phyloP scores from a whole-genome alignment of 2,797 vertebrate species.

The Picus viridis region DNA sequence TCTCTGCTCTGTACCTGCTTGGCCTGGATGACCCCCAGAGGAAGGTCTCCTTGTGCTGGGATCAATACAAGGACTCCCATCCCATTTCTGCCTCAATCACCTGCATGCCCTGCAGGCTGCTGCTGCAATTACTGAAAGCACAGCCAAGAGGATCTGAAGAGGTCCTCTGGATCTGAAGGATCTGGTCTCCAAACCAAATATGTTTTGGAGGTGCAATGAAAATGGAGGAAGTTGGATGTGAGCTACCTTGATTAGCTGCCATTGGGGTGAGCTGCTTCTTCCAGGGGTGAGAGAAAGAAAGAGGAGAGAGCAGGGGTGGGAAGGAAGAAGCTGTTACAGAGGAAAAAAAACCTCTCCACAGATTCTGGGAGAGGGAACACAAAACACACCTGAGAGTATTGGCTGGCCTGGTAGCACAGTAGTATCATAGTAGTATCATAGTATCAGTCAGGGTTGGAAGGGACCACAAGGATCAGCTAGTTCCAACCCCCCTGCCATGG shows the following conservation, averaged over 20 bases:
- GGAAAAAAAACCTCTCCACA: not conserved
- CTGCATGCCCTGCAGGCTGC: not conserved
- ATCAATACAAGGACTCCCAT: not conserved
- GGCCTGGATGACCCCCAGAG: not conserved
- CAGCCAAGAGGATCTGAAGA: not conserved
- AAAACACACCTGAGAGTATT: not conserved
- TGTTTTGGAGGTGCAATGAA: not conserved
- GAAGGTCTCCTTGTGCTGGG: not conserved
- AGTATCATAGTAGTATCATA: too few relatives aligned
- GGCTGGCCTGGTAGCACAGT: not conserved
- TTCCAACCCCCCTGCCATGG: too few relatives aligned
- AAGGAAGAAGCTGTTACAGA: not conserved
- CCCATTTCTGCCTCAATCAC: not conserved
- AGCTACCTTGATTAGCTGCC: not conserved
- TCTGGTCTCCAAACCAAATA: too few relatives aligned
- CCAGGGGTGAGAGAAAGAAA: not conserved
- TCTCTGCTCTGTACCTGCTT: not conserved
- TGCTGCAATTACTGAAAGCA: not conserved
- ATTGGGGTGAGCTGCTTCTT: not conserved
- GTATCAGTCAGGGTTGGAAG: too few relatives aligned
- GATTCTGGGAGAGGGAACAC: not conserved
- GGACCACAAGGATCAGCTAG: too few relatives aligned
- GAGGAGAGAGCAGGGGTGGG: fast-evolving
- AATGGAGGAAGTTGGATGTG: not conserved
- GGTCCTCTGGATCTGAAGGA: too few relatives aligned